Percentiles rank a stretch among this genome's conserved stretches.
Conservation (phyloP, 1,140 invertebrate genomes). For the Psix sp. region DNA sequence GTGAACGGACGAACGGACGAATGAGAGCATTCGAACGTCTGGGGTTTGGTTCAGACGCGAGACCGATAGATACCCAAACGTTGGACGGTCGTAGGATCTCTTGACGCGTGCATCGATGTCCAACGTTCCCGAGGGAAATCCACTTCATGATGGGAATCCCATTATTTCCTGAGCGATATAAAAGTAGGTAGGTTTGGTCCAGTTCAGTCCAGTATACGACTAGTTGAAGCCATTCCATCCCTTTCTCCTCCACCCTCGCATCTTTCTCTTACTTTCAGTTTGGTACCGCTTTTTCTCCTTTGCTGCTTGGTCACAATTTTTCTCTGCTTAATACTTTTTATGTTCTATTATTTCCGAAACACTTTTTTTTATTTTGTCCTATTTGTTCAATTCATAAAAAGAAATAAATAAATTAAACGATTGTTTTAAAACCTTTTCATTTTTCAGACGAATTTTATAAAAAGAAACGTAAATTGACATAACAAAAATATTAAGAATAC, state of each 20-base stretch:
- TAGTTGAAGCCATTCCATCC: conserved; percentile 61
- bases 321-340: conserved; percentile 33
- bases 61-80: conserved; percentile 67
- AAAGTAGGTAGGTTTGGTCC: conserved; percentile 73
- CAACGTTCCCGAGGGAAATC: conserved; percentile 76
- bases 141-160: conserved; percentile 78
- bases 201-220: conserved; percentile 65
- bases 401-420: no score
- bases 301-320: no score
- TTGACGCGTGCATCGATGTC: conserved; percentile 77
- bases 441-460: no score
- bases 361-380: conserved; percentile 22
- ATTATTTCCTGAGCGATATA: conserved; percentile 77
- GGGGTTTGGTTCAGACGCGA: conserved; percentile 62
- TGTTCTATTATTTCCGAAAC: conserved; percentile 10
- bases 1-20: conserved; percentile 54
- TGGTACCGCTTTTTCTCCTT: conserved; percentile 25
- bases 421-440: no score
- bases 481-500: no score
- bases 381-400: no score
- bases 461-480: no score
- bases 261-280: conserved; percentile 54
- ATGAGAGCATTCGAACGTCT: conserved; percentile 41
- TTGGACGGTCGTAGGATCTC: conserved; percentile 71
- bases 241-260: conserved; percentile 35